Conservation (phyloP, 1,140 invertebrate genomes). For the Drosophila arawakana region DNA sequence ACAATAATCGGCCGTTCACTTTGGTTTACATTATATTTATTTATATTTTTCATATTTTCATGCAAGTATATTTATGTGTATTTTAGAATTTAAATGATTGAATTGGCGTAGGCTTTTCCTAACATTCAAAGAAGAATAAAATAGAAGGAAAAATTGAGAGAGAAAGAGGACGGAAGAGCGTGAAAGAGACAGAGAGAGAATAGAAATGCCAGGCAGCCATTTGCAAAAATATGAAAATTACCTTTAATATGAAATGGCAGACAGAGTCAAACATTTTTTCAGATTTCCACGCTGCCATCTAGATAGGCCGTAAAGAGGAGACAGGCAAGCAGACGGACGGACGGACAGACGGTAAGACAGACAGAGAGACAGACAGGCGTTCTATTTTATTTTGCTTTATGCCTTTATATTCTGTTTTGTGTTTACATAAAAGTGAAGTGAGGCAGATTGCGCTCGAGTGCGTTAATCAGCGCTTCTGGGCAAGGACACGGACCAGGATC, state of each 20-base stretch:
- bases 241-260: constrained; percentile 74
- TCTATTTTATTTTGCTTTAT: constrained; percentile 77
- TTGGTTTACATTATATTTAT: constrained; percentile 32
- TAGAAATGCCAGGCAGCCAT: constrained; percentile 46
- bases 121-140: not conserved
- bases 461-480: constrained; percentile 78
- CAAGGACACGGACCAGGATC: constrained; percentile 42
- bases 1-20: constrained; percentile 26
- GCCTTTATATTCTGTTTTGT: constrained; percentile 82
- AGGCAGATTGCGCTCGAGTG: constrained; percentile 81
- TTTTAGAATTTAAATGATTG: constrained; percentile 80
- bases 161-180: constrained; percentile 25
- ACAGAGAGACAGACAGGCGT: constrained; percentile 39
- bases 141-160: not conserved
- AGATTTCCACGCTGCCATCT: constrained; percentile 39
- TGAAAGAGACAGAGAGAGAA: constrained; percentile 1
- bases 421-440: constrained; percentile 82
- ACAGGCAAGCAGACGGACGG: constrained; percentile 13
- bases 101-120: constrained; percentile 56
- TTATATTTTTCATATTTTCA: constrained; percentile 21
- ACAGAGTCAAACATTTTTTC: constrained; percentile 52
- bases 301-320: constrained; percentile 35
- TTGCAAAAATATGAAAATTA: constrained; percentile 80
- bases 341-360: constrained; percentile 39
- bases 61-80: constrained; percentile 65